phyloP scores from a whole-genome alignment of 2,113 vertebrate genomes.

The Platysternon megacephalum region DNA sequence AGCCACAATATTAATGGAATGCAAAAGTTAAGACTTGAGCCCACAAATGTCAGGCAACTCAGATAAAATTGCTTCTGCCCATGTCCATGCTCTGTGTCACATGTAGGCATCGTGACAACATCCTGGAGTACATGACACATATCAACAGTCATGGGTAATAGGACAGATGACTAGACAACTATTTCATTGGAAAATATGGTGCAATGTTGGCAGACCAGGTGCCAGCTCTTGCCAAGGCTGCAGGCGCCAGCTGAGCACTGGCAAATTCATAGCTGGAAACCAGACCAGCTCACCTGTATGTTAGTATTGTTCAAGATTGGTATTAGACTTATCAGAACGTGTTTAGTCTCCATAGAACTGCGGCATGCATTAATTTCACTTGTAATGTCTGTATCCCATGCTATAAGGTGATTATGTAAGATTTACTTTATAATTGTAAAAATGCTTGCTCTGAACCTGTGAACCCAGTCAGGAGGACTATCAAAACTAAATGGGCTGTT shows the following conservation, averaged over 20 bases:
- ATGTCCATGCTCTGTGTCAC: neutral
- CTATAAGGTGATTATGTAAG: neutral
- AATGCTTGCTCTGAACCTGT: neutral
- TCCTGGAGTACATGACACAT: neutral
- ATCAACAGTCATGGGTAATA: neutral
- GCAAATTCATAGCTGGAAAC: neutral
- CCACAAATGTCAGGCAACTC: neutral
- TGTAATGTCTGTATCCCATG: neutral
- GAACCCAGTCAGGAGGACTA: neutral
- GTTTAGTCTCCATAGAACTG: neutral
- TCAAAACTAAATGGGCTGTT: neutral
- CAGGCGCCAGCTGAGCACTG: neutral
- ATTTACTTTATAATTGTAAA: neutral
- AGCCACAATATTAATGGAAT: constrained; percentile 16
- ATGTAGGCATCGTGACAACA: neutral
- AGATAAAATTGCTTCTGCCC: neutral
- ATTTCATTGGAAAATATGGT: neutral
- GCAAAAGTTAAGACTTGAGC: constrained; percentile 22
- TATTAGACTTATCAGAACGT: neutral
- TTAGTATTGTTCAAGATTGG: neutral
- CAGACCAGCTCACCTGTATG: neutral
- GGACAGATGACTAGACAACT: neutral
- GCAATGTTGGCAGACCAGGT: too few relatives aligned
- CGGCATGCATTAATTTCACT: neutral
- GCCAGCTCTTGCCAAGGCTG: neutral